Evolutionary conservation across 2,113 vertebrate species (phyloP), one percentile per base, ranked within the genome.

Genomic region (Labrus mixtus): DNA sequence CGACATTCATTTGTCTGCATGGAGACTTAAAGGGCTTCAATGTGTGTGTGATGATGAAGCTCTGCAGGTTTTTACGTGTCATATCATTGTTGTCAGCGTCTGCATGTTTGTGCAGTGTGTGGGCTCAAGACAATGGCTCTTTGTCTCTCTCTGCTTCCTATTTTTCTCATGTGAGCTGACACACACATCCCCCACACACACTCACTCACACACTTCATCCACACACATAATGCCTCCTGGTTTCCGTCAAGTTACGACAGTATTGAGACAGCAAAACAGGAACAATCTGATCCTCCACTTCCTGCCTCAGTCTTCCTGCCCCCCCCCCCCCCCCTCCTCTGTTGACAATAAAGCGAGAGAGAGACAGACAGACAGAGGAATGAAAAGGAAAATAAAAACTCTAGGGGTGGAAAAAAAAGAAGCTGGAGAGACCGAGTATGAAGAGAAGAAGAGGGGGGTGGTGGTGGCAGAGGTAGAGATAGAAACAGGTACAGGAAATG

Each of bases 271-370:
- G 91, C 95, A 97, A 97, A 97, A 97, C 96, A 97, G 96, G 96
- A 97, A 96, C 95, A 96, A 95, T 95, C 94, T 96, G 94, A 93
- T 93, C 85, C 91, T 89, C 93, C 93, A 91, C 87, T 95, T 95
- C 94, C 94, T 94, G 93, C 81, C 82, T 86, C 75, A 76, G 43
- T 63, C 87, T 90, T 91, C 90, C 91, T 90, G 82, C 51, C 63
- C 36, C 13, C 58, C 45, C 37, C 69, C 48, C 43, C 16, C 39
- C 10, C 10, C n/a, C 50, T 19, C 23, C 46, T 10, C 29, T 19
- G 23, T 3, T 39, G 73, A 16, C 16, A 20, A 70, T 13, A 56
- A n/a, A 59, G 29, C 65, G 10, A 75, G 16, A 73, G 12, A 72
- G 16, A 73, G 23, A 66, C 29, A 68, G 57, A 55, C 3, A 58